Conservation (phyloP, 2,888 invertebrate genomes). For the Drepana falcataria region DNA sequence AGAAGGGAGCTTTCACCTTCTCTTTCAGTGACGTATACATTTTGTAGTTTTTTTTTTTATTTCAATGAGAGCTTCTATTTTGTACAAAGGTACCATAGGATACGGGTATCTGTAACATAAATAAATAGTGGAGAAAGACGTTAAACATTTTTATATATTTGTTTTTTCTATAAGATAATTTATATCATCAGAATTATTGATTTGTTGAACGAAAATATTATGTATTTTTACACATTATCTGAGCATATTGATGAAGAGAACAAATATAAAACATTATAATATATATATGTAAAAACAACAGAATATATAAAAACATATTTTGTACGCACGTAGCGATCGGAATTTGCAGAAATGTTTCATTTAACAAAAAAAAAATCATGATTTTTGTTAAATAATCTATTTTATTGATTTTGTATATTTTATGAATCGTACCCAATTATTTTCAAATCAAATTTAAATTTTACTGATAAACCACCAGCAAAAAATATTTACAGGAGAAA, state of each 20-base stretch:
- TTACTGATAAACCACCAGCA: too few species aligned
- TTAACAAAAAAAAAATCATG: background rate
- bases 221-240: slow-evolving; percentile 76
- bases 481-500: too few species aligned
- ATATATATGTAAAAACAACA: slow-evolving; percentile 64
- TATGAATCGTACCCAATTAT: too few species aligned
- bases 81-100: slow-evolving; percentile 55
- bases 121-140: slow-evolving; percentile 33
- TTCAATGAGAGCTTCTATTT: slow-evolving; percentile 63
- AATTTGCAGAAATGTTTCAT: slow-evolving; percentile 8
- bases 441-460: too few species aligned
- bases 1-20: slow-evolving; percentile 21
- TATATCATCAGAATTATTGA: slow-evolving; percentile 68
- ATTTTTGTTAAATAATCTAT: too few species aligned
- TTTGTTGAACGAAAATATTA: slow-evolving; percentile 69
- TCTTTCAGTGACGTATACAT: slow-evolving; percentile 24
- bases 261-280: slow-evolving; percentile 50
- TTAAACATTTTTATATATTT: slow-evolving; percentile 54
- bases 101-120: slow-evolving; percentile 46
- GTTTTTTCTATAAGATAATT: slow-evolving; percentile 73
- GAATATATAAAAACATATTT: slow-evolving; percentile 70
- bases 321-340: slow-evolving; percentile 49
- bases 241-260: slow-evolving; percentile 64
- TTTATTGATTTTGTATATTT: too few species aligned
- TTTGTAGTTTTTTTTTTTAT: slow-evolving; percentile 30